Evolutionary conservation across 1,140 invertebrate species (phyloP).

Genomic region (Tetramorium parvispinum): DNA sequence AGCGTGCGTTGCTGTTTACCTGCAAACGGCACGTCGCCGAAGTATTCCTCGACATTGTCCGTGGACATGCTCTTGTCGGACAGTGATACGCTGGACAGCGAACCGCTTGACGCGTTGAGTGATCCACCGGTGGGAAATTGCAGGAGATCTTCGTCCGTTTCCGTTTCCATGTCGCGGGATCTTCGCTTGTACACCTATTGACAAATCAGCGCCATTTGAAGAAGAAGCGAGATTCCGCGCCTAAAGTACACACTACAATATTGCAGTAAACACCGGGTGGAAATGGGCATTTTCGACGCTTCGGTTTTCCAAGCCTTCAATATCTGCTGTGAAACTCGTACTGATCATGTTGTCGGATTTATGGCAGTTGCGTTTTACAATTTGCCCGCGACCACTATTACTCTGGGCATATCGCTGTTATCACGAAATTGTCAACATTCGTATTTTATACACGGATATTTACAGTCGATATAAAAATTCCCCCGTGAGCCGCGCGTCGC

Average conservation of each 20-base stretch:
- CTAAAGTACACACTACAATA: slow-evolving; percentile 1
- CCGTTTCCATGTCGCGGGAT: slow-evolving; percentile 92
- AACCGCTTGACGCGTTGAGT: slow-evolving; percentile 87
- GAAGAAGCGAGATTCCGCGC: not conserved
- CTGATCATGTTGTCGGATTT: slow-evolving; percentile 51
- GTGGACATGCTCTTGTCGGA: slow-evolving; percentile 93
- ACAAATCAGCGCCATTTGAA: slow-evolving; percentile 57
- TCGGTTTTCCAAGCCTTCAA: slow-evolving; percentile 3
- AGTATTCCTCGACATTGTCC: slow-evolving; percentile 94
- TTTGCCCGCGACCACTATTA: slow-evolving; percentile 58
- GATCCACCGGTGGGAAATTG: slow-evolving; percentile 86
- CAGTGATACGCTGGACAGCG: slow-evolving; percentile 89
- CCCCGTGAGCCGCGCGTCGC: slow-evolving; percentile 26
- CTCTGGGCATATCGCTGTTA: slow-evolving; percentile 48
- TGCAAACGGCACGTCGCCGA: slow-evolving; percentile 94
- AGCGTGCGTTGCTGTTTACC: slow-evolving; percentile 89
- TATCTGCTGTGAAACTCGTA: slow-evolving; percentile 21
- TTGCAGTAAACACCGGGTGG: not conserved
- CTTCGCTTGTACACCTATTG: slow-evolving; percentile 91
- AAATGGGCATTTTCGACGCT: not conserved
- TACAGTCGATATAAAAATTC: slow-evolving; percentile 63
- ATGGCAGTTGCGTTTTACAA: slow-evolving; percentile 54
- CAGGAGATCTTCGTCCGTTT: slow-evolving; percentile 89
- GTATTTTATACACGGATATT: slow-evolving; percentile 57
- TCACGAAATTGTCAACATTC: slow-evolving; percentile 58